Percentiles rank a stretch among this genome's conserved stretches.
These are phyloP conservation scores for Erythrolamprus reginae DNA, from an alignment of 2,113 vertebrate genomes.

Conservation along the genomic window DNA sequence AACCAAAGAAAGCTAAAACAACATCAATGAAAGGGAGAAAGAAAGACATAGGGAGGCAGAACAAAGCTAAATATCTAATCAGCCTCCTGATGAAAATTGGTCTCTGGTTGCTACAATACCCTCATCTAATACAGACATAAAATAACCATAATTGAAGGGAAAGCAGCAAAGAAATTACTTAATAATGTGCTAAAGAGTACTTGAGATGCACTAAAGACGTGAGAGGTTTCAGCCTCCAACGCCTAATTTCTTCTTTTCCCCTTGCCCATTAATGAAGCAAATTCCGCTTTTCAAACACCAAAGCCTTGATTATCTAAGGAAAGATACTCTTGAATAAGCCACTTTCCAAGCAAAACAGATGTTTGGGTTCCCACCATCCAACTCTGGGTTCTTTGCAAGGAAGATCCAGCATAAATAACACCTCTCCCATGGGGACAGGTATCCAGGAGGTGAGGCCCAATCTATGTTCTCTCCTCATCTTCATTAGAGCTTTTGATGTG, in stretches of 20 bases:
- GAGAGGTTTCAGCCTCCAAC: not conserved
- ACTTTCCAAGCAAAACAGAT: not conserved
- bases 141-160: conserved; percentile 34
- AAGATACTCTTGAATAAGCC: not conserved
- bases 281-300: not conserved
- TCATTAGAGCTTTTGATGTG: not conserved
- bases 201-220: conserved; percentile 19
- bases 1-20: not conserved
- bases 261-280: not conserved
- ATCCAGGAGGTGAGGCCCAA: not conserved
- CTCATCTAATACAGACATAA: conserved; percentile 36
- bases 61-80: conserved; percentile 33
- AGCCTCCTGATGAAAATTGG: conserved; percentile 42
- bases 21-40: not conserved
- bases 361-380: not conserved
- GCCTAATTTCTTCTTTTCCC: not conserved
- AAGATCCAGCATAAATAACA: not conserved
- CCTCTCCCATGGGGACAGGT: not conserved
- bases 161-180: conserved; percentile 33
- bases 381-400: not conserved
- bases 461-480: not conserved
- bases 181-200: conserved; percentile 17
- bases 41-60: not conserved
- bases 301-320: not conserved
- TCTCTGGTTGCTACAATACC: conserved; percentile 22